Percentiles rank a stretch among this genome's conserved stretches.
Evolutionary conservation across 2,888 invertebrate genomes (phyloP).

Genomic region (Papilio demoleus): DNA sequence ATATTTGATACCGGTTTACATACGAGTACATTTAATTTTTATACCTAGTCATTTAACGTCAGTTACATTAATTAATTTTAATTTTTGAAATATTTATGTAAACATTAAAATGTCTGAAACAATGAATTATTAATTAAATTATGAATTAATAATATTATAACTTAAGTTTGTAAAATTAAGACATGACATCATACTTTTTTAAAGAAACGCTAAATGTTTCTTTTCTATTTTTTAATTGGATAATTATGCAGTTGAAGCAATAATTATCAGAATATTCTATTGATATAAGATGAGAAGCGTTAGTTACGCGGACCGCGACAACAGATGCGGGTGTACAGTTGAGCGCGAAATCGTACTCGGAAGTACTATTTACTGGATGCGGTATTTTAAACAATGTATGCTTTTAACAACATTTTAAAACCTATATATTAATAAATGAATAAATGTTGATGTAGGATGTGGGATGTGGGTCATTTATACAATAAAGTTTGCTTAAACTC

Average conservation of each 20-base stretch:
- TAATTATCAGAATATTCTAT: constrained; percentile 37
- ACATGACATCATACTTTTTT: no score
- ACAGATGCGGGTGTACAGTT: constrained; percentile 69
- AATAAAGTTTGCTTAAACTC: no score
- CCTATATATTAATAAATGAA: no score
- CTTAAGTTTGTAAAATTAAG: no score
- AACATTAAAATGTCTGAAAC: not conserved
- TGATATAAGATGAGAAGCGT: constrained; percentile 48
- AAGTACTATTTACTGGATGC: constrained; percentile 29
- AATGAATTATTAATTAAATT: no score
- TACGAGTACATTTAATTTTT: not conserved
- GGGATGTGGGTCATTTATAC: no score
- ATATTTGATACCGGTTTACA: constrained; percentile 23
- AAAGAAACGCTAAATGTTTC: no score
- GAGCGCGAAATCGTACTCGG: constrained; percentile 66
- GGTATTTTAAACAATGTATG: not conserved
- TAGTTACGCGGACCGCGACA: constrained; percentile 54
- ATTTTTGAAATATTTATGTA: not conserved
- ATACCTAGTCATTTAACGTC: not conserved
- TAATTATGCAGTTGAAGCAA: not conserved
- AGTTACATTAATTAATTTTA: not conserved
- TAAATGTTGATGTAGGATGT: no score
- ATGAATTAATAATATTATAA: no score
- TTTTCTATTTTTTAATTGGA: no score
- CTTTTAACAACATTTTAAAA: no score